These are phyloP conservation scores for Agrenia bidenticulata DNA, from an alignment of 2,888 invertebrate genomes.

Conservation along the genomic window DNA sequence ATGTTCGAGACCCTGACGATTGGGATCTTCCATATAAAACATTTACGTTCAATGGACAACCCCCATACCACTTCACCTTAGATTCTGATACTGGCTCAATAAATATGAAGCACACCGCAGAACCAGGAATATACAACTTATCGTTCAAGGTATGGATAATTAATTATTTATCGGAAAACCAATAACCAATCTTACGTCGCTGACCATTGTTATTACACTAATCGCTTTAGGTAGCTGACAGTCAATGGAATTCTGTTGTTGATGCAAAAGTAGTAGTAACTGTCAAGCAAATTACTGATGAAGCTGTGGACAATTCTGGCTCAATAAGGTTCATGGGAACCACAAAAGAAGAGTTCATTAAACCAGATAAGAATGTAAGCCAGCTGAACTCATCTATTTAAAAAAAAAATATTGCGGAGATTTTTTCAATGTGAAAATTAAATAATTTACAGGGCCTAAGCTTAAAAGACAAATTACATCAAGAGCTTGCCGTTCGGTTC, in stretches of 20 bases:
- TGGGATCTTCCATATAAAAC: conserved; percentile 93
- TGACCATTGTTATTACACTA: not conserved
- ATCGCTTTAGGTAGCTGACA: conserved; percentile 56
- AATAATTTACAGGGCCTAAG: conserved; percentile 62
- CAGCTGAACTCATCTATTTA: not conserved
- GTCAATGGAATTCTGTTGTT: conserved; percentile 60
- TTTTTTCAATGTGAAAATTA: not conserved
- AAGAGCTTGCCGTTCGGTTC: conserved; percentile 68
- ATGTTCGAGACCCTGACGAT: conserved; percentile 91
- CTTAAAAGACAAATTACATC: conserved; percentile 70
- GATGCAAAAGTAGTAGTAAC: conserved; percentile 82
- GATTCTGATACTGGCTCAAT: conserved; percentile 80
- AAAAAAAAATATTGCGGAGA: not conserved
- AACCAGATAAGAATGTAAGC: conserved; percentile 39
- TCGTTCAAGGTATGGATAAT: conserved; percentile 62
- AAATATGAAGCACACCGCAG: conserved; percentile 66
- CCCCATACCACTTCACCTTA: conserved; percentile 67
- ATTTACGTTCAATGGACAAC: conserved; percentile 68
- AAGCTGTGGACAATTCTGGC: conserved; percentile 88
- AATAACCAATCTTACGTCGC: not conserved
- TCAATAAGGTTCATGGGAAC: conserved; percentile 81
- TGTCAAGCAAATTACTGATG: conserved; percentile 83
- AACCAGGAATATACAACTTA: conserved; percentile 73
- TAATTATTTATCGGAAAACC: not conserved
- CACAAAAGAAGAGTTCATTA: conserved; percentile 82